Base-by-base conservation (phyloP, 1,140 invertebrate genomes). In the Dolichoris vasculosae region DNA sequence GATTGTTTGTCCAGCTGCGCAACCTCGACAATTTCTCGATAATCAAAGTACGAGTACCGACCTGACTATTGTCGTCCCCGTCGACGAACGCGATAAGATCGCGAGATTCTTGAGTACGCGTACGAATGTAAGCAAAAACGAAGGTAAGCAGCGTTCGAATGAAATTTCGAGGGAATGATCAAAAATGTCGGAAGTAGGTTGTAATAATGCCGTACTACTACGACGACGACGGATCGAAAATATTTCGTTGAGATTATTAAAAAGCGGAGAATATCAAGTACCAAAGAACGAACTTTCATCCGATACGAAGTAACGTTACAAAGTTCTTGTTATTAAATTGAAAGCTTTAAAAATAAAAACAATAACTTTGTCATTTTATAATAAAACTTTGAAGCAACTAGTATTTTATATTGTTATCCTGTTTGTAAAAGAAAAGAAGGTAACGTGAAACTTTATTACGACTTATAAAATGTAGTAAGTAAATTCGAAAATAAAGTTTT, bases 1-100 rank as follows among this genome's bases (percentile, higher is more conserved):
- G 73, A 77, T 75, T 76, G 71, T 76, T 75, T 75, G 71, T 63
- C 69, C 71, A n/a, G 59, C 23, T 64, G 35, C 55, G 30, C 17
- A 23, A 23, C 48, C 23, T 64, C 77, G 77, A 63, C 55, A 40
- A 64, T 63, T 79, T 15, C 77, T 59, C 55, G 35, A 64, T 64
- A 79, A 64, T 79, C 55, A 40, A 79, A 40, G 59, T 55, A 38
- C 35, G 40, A 78, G 48, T 30, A 17, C 48, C n/a, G 9, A 38
- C 69, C 35, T 43, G 69, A n/a, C 32, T 55, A 55, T 55, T 77
- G 35, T 77, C 35, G 48, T 55, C 32, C 15, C 9, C 1, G 2
- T 17, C 11, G 15, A 20, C 17, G 51, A 59, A 26, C 26, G 32
- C n/a, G 35, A 69, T 69, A 38, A 40, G 35, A 38, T 69, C 35